Percentiles rank a stretch among this genome's conserved stretches.
Conservation (phyloP, 2,888 invertebrate genomes). For the Rotaria macrura region DNA sequence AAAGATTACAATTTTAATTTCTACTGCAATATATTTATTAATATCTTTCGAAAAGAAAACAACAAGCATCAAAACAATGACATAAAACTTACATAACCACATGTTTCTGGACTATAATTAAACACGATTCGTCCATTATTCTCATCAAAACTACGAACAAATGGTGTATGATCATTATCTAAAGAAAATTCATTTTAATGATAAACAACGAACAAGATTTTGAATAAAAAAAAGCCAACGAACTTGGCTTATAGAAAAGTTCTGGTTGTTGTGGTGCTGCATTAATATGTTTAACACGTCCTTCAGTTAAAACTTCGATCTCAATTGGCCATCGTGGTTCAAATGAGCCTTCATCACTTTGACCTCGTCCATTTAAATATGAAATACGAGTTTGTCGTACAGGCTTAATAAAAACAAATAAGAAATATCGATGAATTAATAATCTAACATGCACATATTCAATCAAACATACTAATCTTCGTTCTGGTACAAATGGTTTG, state of each 20-base stretch:
- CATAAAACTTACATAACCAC: slow-evolving; percentile 43
- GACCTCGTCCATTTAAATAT: neutral
- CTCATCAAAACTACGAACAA: slow-evolving; percentile 19
- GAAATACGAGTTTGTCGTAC: neutral
- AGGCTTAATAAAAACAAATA: neutral
- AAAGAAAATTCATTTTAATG: neutral
- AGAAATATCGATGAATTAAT: neutral
- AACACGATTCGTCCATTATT: slow-evolving; percentile 36
- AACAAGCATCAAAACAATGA: no score
- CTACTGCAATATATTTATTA: no score
- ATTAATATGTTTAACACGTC: slow-evolving; percentile 64
- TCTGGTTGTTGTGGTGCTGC: slow-evolving; percentile 65
- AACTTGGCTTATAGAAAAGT: slow-evolving; percentile 58
- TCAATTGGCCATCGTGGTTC: slow-evolving; percentile 43
- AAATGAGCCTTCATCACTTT: slow-evolving; percentile 23
- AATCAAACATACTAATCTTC: neutral
- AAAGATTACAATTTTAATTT: no score
- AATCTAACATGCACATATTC: neutral
- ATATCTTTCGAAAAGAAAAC: no score
- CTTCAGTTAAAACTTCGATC: slow-evolving; percentile 67
- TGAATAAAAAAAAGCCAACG: slow-evolving; percentile 33
- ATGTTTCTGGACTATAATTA: slow-evolving; percentile 45
- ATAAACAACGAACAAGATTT: neutral
- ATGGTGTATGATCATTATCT: slow-evolving; percentile 23
- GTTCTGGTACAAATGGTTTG: neutral